Base-by-base conservation (phyloP, 2,113 vertebrate species). In the Casuarius casuarius region DNA sequence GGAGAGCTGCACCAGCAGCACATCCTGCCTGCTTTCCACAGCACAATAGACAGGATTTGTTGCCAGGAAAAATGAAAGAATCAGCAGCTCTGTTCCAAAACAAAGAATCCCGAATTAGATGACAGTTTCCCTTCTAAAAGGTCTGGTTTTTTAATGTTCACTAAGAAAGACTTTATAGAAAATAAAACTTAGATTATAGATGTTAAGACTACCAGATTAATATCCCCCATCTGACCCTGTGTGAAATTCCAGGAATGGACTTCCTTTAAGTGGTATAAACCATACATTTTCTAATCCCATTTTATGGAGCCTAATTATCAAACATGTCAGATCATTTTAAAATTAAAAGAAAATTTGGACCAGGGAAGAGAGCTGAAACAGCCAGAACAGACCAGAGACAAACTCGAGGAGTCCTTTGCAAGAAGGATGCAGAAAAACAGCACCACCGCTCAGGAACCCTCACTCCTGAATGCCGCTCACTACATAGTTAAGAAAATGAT, bases 31-130 rank as follows among this genome's bases (percentile, higher is more conserved):
- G 72, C 92, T 84, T 51, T 54, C 86, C 84, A 67, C 46, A 19
- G 52, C 4, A 97, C 97, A 97, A 97, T 96, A 29, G 95, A 79
- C 75, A 62, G 71, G 65, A 28, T 77, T 21, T 23, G 84, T 58
- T 96, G 97, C 97, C 96, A 97, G 95, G 89, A 95, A 93, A 93
- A 96, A 77, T 35, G 87, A 67, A 88, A 85, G 92, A 58, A 92
- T 49, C 91, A 88, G 87, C 92, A 96, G 87, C 92, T 84, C 84
- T 73, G 84, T 49, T 88, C 83, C 87, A 95, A 96, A 94, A 95
- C 88, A 93, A 81, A 87, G 82, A 48, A 77, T 65, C 35, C 82
- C 84, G 52, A 95, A 84, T 58, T 66, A 84, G 61, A 40, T 48
- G 65, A 67, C 6, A 18, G 48, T 38, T 94, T 58, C 66, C 91